Evolutionary conservation across 2,888 invertebrate species (phyloP).

Genomic region (Fabriciana adippe): DNA sequence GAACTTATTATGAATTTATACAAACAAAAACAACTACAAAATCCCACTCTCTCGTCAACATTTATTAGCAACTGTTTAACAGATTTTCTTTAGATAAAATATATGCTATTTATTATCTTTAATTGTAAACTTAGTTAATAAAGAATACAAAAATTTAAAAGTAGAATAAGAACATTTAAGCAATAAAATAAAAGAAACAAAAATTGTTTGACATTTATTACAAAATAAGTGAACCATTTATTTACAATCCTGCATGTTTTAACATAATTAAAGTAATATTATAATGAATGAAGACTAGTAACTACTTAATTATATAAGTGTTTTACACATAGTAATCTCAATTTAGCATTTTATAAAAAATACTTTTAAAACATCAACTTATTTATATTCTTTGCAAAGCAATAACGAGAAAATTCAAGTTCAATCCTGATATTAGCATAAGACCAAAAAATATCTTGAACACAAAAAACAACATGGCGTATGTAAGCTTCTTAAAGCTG

Average conservation of each 20-base stretch:
- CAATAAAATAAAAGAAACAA: neutral
- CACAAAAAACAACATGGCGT: no score
- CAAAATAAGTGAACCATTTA: constrained; percentile 13
- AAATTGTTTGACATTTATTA: constrained; percentile 12
- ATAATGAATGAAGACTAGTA: constrained; percentile 21
- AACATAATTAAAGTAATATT: constrained; percentile 3
- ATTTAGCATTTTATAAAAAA: neutral
- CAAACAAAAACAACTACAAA: no score
- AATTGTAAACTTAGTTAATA: no score
- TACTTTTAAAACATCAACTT: neutral
- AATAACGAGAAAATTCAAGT: neutral
- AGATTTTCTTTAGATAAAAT: no score
- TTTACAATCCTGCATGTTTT: neutral
- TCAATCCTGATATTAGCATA: no score
- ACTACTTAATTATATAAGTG: constrained; percentile 17
- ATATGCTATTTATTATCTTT: no score
- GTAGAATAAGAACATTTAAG: neutral
- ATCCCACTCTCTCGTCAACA: no score
- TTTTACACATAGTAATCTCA: constrained; percentile 24
- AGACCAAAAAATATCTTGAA: no score
- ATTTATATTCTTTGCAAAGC: neutral
- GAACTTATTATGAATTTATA: no score
- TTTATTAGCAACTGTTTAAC: no score
- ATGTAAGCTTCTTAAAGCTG: no score
- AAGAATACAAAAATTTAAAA: no score